A percentile compares a stretch with the other conserved stretches of the same genome.
phyloP scores from a whole-genome alignment of 2,113 vertebrate species.

The Chlorocebus sabaeus region DNA sequence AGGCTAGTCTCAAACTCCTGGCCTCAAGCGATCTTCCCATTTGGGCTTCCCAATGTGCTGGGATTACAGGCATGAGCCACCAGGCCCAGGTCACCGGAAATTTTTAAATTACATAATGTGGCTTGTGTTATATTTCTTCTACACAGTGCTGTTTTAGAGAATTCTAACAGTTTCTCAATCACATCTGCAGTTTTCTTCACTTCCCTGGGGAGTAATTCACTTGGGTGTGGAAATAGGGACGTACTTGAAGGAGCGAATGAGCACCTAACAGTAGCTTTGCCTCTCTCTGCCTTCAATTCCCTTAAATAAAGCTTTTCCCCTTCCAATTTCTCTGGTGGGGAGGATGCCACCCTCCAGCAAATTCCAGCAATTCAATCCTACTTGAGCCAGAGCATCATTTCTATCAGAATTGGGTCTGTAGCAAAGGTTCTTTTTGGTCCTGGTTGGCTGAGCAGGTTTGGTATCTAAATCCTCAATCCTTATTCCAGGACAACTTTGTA shows the following conservation, averaged over 20 bases:
- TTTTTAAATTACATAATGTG: not conserved
- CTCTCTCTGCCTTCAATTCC: not conserved
- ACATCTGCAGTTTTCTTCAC: not conserved
- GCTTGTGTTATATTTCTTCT: not conserved
- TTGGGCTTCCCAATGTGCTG: not conserved
- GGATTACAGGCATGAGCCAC: not conserved
- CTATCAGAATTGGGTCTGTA: not conserved
- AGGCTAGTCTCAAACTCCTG: not conserved
- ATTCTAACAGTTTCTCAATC: not conserved
- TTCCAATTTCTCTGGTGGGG: not conserved
- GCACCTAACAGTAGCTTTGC: too few relatives aligned
- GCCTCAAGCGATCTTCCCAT: not conserved
- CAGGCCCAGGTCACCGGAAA: not conserved
- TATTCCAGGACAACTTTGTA: not conserved
- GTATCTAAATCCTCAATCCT: not conserved
- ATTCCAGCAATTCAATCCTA: not conserved
- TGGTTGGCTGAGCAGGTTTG: not conserved
- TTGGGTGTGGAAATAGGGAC: not conserved
- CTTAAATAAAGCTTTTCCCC: not conserved
- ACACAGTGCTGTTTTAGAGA: not conserved
- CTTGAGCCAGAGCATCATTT: not conserved
- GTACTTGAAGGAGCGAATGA: not conserved
- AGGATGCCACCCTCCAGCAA: not conserved
- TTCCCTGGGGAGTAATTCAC: not conserved
- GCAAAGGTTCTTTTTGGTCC: not conserved